These are phyloP conservation scores for Caenorhabditis inopinata DNA, from an alignment of 1,140 invertebrate genomes.

Conservation along the genomic window DNA sequence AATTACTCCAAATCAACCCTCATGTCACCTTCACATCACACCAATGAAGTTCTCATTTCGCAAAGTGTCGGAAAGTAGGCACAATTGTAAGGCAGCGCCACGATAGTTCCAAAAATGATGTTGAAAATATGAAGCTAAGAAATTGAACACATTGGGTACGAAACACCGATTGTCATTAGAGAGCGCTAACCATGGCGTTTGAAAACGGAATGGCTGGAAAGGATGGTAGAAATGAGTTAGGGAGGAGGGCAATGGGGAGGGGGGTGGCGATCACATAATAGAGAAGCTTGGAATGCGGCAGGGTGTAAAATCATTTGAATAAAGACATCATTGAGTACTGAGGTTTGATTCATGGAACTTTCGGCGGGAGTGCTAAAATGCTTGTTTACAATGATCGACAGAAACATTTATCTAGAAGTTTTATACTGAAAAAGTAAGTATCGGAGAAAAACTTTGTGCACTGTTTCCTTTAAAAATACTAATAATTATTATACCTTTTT, in stretches of 20 bases:
- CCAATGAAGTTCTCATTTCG: too few relatives aligned
- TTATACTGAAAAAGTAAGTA: too few relatives aligned
- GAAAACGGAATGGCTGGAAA: conserved; percentile 5
- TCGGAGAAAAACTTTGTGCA: too few relatives aligned
- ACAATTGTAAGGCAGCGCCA: too few relatives aligned
- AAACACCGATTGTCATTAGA: neutral
- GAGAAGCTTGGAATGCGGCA: conserved; percentile 25
- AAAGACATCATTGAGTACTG: conserved; percentile 12
- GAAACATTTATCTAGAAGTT: too few relatives aligned
- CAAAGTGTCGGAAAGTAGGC: too few relatives aligned
- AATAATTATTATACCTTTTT: too few relatives aligned
- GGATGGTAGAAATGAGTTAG: neutral
- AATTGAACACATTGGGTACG: neutral
- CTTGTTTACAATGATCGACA: neutral
- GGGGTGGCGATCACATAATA: conserved; percentile 23
- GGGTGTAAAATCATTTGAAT: conserved; percentile 31
- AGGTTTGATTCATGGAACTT: conserved; percentile 22
- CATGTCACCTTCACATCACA: neutral
- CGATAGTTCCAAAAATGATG: neutral
- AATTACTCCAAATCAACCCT: neutral
- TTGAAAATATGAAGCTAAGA: neutral
- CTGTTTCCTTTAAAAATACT: too few relatives aligned
- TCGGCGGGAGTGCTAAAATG: neutral
- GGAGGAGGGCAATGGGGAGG: neutral
- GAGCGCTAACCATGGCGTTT: neutral